phyloP scores from a whole-genome alignment of 2,888 invertebrate genomes.

The Harpalus rufipes region DNA sequence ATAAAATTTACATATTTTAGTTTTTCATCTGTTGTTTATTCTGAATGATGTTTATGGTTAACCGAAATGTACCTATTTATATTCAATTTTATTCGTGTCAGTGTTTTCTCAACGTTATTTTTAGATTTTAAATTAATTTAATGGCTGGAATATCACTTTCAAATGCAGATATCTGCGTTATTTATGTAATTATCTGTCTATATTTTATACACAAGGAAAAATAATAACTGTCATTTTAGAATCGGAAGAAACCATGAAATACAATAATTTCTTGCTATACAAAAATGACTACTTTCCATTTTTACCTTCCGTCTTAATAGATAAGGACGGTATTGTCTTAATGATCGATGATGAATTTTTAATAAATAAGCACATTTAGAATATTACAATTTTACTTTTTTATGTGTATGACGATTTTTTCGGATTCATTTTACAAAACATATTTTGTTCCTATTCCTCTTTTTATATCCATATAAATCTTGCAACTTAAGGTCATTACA shows the following conservation, averaged over 20 bases:
- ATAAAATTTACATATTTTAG: conserved; percentile 38
- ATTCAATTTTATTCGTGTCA: conserved; percentile 47
- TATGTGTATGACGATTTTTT: no score
- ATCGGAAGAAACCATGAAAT: neutral
- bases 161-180: conserved; percentile 27
- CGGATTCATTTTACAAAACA: no score
- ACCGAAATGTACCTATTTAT: conserved; percentile 38
- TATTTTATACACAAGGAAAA: conserved; percentile 2
- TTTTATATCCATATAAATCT: no score
- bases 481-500: no score
- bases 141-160: conserved; percentile 17
- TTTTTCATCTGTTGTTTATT: conserved; percentile 29
- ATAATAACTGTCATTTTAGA: neutral
- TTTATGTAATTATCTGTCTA: neutral
- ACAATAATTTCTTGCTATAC: neutral
- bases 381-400: no score
- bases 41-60: conserved; percentile 13
- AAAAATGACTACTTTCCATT: no score
- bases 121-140: conserved; percentile 24
- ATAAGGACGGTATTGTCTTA: no score
- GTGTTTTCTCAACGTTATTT: conserved; percentile 24
- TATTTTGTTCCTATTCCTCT: no score
- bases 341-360: no score
- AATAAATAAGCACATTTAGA: no score
- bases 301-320: no score